Evolutionary conservation across 2,888 invertebrate species (phyloP).

Genomic region (Drepanosiphum platanoidis): DNA sequence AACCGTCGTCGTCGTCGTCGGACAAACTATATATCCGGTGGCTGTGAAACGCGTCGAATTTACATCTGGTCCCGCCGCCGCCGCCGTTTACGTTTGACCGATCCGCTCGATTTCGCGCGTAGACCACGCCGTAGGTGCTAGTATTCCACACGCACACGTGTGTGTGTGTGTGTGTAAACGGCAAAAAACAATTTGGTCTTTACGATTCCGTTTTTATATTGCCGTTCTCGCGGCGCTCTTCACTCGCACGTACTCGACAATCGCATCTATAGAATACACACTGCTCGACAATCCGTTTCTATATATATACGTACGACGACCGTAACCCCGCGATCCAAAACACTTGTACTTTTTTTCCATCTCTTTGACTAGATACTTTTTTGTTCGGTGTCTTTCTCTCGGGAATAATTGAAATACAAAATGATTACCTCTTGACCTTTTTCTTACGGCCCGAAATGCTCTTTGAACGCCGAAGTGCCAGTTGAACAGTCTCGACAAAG

Average conservation of each 20-base stretch:
- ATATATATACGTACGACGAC: background rate
- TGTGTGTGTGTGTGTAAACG: background rate
- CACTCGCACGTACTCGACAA: constrained; percentile 22
- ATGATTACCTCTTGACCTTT: constrained; percentile 50
- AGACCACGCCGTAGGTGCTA: too few species aligned
- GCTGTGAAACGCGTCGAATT: too few species aligned
- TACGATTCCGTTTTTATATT: constrained; percentile 14
- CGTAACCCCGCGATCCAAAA: constrained; percentile 24
- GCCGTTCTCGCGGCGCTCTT: constrained; percentile 7
- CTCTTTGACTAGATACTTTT: constrained; percentile 44
- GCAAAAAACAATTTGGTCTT: constrained; percentile 22
- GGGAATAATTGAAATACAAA: constrained; percentile 37
- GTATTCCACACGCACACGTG: too few species aligned
- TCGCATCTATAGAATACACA: constrained; percentile 7
- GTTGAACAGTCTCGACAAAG: background rate
- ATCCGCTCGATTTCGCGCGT: background rate
- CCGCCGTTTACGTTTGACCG: background rate
- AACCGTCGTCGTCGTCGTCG: too few species aligned
- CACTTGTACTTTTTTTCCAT: constrained; percentile 35
- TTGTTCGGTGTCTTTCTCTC: background rate
- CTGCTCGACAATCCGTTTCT: constrained; percentile 37
- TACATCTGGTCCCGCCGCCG: too few species aligned
- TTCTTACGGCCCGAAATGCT: background rate
- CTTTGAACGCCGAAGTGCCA: constrained; percentile 1
- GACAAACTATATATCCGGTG: too few species aligned